These are phyloP conservation scores for Rana temporaria DNA, from an alignment of 2,113 vertebrate species.

Conservation along the genomic window DNA sequence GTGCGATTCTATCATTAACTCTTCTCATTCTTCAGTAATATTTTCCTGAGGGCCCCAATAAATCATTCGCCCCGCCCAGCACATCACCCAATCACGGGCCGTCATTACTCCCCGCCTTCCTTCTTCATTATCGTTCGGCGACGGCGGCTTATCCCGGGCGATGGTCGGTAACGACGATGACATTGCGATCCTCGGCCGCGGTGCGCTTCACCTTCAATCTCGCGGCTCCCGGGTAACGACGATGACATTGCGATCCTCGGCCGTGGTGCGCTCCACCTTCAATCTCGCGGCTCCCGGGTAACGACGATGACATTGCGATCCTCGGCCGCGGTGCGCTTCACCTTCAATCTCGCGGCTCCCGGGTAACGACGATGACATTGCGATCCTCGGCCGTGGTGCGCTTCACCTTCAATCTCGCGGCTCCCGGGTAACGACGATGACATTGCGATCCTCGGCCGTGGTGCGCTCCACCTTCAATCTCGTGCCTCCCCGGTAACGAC, in stretches of 20 bases:
- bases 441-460: too few species aligned
- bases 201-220: background rate
- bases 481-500: too few species aligned
- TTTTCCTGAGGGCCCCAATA: background rate
- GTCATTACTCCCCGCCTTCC: background rate
- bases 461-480: too few species aligned
- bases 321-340: background rate
- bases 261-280: conserved; percentile 1
- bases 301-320: background rate
- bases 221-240: background rate
- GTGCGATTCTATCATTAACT: too few species aligned
- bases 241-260: background rate
- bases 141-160: background rate
- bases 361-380: background rate
- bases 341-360: background rate
- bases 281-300: background rate
- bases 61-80: background rate
- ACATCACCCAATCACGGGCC: background rate
- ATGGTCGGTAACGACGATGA: conserved; percentile 8
- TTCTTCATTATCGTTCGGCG: background rate
- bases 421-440: too few species aligned
- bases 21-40: background rate
- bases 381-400: background rate
- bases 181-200: background rate
- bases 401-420: background rate